Base-by-base conservation (phyloP, 2,888 invertebrate genomes). In the Dichetophora obliterata region DNA sequence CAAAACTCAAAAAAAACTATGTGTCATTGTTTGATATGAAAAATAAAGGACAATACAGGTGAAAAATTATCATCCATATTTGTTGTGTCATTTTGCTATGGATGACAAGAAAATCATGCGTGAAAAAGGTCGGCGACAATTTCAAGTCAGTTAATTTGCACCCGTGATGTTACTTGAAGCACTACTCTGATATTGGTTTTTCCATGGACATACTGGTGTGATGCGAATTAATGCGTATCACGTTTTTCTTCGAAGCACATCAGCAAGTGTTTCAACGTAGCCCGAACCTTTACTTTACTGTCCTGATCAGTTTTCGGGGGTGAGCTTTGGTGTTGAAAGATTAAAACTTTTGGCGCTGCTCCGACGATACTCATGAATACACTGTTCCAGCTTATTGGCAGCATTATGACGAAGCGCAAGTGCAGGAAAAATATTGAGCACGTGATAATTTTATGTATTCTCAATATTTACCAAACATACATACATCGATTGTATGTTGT, bases 191-290 rank as follows among this genome's bases (percentile, higher is more conserved):
- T 11, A 9, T 24, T 16, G 59, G 43, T 9, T 22, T 37, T 31
- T 68, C 48, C 34, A 22, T 43, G 19, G 48, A n/a, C 66, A 43
- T 22, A 43, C 19, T 50, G 16, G 48, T 16, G 48, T 19, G 37
- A 48, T 19, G 37, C 16, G 34, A 50, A 50, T 68, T 48, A 50
- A 68, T 68, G 48, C 68, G 31, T 27, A 14, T 24, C 68, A 68
- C 68, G 68, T 68, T 68, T 14, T 22, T n/a, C 52, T 9, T 24
- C 50, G 19, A 22, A 34, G n/a, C n/a, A 9, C 34, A 34, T 14
- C 63, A 34, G 27, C 8, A 16, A 63, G 11, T n/a, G 63, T 34
- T 63, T 16, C 34, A 19, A 6, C 16, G 14, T n/a, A 8, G 27
- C 63, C 5, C 1, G 14, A 11, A 4, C 19, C 63, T 63, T n/a